Conservation (phyloP, 1,140 invertebrate genomes). For the Drosophila carrolli region DNA sequence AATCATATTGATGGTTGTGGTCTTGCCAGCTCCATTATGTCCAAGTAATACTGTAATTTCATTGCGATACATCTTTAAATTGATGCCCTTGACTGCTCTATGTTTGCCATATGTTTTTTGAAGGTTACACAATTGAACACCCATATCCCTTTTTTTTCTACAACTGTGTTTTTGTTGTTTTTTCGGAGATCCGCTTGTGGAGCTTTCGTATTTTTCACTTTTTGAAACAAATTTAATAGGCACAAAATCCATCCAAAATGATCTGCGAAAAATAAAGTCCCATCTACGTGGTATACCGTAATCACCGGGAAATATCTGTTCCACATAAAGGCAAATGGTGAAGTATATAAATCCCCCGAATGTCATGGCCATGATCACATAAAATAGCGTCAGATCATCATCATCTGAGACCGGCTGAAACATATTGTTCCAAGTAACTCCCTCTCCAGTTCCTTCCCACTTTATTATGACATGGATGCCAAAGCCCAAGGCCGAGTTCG, state of each 20-base stretch:
- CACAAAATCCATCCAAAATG: conserved; percentile 78
- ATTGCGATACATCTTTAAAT: conserved; percentile 88
- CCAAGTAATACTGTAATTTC: conserved; percentile 91
- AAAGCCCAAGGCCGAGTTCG: conserved; percentile 91
- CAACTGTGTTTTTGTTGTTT: neutral
- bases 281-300: conserved; percentile 89
- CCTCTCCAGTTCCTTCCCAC: conserved; percentile 62
- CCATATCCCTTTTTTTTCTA: conserved; percentile 83
- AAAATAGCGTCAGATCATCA: conserved; percentile 89
- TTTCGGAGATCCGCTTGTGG: neutral
- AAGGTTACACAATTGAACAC: conserved; percentile 88
- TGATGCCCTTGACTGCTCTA: conserved; percentile 89
- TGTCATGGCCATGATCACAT: conserved; percentile 87
- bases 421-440: conserved; percentile 89
- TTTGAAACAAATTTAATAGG: neutral
- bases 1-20: conserved; percentile 92
- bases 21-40: conserved; percentile 90
- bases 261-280: conserved; percentile 89
- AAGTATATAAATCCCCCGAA: conserved; percentile 88
- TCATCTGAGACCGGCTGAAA: conserved; percentile 88
- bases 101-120: conserved; percentile 87
- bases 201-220: conserved; percentile 3
- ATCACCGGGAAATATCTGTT: conserved; percentile 89
- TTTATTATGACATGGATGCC: conserved; percentile 89
- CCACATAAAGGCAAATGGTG: conserved; percentile 89